Evolutionary conservation across 2,888 invertebrate genomes (phyloP).

Genomic region (Gymnoscelis rufifasciata): DNA sequence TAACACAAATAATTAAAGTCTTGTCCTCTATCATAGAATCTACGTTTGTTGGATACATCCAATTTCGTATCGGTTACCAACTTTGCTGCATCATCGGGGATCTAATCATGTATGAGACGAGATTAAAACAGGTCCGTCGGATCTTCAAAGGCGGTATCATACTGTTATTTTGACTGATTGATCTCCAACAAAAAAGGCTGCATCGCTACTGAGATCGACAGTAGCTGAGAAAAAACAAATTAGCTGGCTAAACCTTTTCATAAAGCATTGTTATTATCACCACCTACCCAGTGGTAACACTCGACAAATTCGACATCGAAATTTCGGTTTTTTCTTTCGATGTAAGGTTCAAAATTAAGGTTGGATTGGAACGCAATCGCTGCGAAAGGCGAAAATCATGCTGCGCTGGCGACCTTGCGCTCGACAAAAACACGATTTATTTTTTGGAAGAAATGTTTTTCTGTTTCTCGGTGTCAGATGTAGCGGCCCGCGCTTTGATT

Average conservation of each 20-base stretch:
- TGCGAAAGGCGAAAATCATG: slow-evolving; percentile 75
- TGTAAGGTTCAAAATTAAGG: slow-evolving; percentile 50
- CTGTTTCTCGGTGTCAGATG: slow-evolving; percentile 73
- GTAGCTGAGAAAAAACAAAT: slow-evolving; percentile 79
- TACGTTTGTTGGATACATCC: slow-evolving; percentile 57
- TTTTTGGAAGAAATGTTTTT: slow-evolving; percentile 69
- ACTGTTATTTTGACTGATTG: slow-evolving; percentile 80
- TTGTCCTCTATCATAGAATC: slow-evolving; percentile 39
- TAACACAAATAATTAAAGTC: slow-evolving; percentile 19
- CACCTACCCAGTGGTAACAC: slow-evolving; percentile 64
- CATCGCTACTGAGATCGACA: slow-evolving; percentile 77
- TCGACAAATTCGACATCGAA: slow-evolving; percentile 45
- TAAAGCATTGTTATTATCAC: slow-evolving; percentile 77
- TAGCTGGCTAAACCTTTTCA: slow-evolving; percentile 79
- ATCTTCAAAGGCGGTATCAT: slow-evolving; percentile 79
- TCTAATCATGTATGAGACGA: slow-evolving; percentile 76
- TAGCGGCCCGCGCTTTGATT: slow-evolving; percentile 77
- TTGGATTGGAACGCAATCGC: slow-evolving; percentile 44
- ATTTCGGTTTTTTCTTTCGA: slow-evolving; percentile 35
- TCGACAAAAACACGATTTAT: slow-evolving; percentile 68
- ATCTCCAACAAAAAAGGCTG: slow-evolving; percentile 75
- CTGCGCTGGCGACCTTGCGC: slow-evolving; percentile 70
- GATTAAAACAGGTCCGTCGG: slow-evolving; percentile 76
- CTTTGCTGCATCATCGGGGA: slow-evolving; percentile 75
- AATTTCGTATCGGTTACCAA: slow-evolving; percentile 69